Conservation (phyloP, 2,113 vertebrate genomes). For the Actinemys pallida region DNA sequence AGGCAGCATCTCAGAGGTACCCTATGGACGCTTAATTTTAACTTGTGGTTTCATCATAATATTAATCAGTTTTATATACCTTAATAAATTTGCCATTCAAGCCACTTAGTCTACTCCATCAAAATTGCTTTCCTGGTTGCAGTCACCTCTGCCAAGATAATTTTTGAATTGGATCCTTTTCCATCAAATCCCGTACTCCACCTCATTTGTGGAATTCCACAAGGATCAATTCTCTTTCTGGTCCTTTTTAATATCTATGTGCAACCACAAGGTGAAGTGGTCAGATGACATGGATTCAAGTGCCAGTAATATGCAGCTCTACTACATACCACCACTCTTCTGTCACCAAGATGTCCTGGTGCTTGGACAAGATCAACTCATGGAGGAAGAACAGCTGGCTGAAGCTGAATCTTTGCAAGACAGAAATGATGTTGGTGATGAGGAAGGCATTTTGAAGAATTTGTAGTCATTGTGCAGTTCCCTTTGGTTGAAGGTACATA, state of each 20-base stretch:
- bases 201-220: neutral
- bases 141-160: fast-evolving
- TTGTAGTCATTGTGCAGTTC: neutral
- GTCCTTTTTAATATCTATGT: neutral
- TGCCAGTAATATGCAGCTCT: neutral
- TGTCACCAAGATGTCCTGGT: neutral
- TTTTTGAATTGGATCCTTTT: neutral
- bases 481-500: neutral
- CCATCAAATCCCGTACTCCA: neutral
- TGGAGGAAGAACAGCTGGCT: neutral
- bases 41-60: neutral
- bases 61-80: neutral
- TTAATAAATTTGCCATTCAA: neutral
- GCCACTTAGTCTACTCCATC: neutral
- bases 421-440: neutral
- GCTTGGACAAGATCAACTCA: neutral
- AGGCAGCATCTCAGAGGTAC: neutral
- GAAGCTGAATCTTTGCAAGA: neutral
- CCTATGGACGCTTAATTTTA: neutral
- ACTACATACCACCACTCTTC: neutral
- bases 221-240: neutral
- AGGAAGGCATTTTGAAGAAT: neutral
- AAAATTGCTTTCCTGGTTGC: neutral
- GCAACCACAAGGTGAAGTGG: neutral
- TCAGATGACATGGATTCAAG: neutral